Base-by-base conservation (phyloP, 2,888 invertebrate species). In the Diachrysia chrysitis region DNA sequence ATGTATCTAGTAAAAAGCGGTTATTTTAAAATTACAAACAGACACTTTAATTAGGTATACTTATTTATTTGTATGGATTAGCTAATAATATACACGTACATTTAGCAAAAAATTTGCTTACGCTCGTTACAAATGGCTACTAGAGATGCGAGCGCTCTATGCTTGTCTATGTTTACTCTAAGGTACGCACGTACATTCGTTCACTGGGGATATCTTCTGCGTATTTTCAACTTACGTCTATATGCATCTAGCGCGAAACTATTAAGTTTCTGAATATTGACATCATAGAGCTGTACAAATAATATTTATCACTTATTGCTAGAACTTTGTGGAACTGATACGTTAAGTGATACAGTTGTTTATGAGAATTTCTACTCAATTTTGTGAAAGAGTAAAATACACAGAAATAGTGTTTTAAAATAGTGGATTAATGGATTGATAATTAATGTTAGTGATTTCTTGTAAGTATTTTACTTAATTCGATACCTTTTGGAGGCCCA, bases 271-370 rank as follows among this genome's bases (percentile, higher is more conserved):
- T 58, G 42, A 73, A 63, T 32, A 48, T 65, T 64, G 72, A 70
- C 72, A 64, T 64, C 63, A 69, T 67, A 65, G n/a, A n/a, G n/a
- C n/a, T n/a, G 4, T 23, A 0, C 37, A 46, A 29, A 59, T 46
- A 51, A 42, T 42, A 42, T 37, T 66, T 78, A 79, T 81, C 82
- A 79, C 37, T 79, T 0, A n/a, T 29, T 6, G 56, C 37, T n/a
- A 55, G 63, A 69, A 72, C 63, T 63, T 56, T 14, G 67, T 58
- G n/a, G 61, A 65, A 57, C 56, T 53, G 59, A 64, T 58, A 81
- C 63, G 21, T 58, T 0, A 55, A 2, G 14, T 66, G 35, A 37
- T 54, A 64, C 29, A 35, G 32, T 9, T 70, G 12, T 17, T 14
- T n/a, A 17, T 51, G 12, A 48, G 48, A 51, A 12, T 10, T 21